Evolutionary conservation across 2,113 vertebrate genomes (phyloP).

Genomic region (Mesocricetus auratus): DNA sequence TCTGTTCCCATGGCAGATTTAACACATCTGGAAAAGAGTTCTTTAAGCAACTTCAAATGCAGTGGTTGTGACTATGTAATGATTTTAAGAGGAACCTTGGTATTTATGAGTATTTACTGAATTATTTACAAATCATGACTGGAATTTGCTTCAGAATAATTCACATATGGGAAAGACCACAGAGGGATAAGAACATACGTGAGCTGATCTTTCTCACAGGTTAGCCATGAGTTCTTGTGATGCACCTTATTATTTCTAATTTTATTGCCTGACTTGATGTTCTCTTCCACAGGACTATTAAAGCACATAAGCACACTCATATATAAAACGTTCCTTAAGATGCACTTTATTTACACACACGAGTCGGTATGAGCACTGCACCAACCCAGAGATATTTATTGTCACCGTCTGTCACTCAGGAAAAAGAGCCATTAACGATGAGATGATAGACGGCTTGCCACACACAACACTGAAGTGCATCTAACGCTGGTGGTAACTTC

Average conservation of each 20-base stretch:
- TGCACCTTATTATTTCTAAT: background rate
- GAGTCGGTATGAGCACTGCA: background rate
- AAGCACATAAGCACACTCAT: background rate
- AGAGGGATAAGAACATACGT: background rate
- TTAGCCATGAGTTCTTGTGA: background rate
- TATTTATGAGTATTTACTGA: background rate
- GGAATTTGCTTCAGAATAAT: background rate
- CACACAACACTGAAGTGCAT: background rate
- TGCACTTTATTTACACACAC: background rate
- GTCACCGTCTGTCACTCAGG: background rate
- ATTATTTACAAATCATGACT: constrained; percentile 2
- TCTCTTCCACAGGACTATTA: background rate
- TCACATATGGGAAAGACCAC: background rate
- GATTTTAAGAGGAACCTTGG: background rate
- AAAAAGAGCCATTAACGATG: background rate
- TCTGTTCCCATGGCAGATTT: background rate
- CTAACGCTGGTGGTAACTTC: background rate
- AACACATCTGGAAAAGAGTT: background rate
- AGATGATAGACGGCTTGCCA: background rate
- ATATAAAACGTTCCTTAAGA: background rate
- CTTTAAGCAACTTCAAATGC: background rate
- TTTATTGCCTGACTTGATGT: background rate
- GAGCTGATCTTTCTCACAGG: background rate
- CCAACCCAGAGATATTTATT: constrained; percentile 1
- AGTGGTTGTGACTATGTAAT: background rate